Percentiles rank a stretch among this genome's conserved stretches.
Evolutionary conservation across 2,888 invertebrate species (phyloP).

Genomic region (Diarsia mendica): DNA sequence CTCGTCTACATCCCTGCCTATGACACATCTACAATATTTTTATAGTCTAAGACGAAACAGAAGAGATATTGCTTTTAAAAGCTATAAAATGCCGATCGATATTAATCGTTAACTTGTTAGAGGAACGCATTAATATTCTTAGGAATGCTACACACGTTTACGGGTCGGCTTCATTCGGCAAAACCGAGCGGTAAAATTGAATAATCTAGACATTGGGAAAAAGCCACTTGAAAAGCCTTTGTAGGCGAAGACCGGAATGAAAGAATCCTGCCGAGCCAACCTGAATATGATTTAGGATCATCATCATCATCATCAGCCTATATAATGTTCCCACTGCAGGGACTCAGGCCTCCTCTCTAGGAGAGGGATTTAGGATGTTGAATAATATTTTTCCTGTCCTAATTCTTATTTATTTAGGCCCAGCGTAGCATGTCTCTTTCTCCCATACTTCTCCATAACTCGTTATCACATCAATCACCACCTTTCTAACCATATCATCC

Average conservation of each 20-base stretch:
- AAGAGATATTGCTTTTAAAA: constrained; percentile 47
- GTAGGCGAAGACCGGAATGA: no score
- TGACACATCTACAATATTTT: constrained; percentile 40
- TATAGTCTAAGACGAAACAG: constrained; percentile 14
- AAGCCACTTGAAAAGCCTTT: neutral
- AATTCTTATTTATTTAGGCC: no score
- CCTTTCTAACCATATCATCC: neutral
- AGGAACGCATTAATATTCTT: constrained; percentile 43
- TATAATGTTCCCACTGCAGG: no score
- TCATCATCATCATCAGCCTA: no score
- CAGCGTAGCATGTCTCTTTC: no score
- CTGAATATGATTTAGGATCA: neutral
- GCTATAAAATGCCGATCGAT: constrained; percentile 52
- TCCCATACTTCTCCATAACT: neutral
- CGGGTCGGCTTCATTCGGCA: neutral
- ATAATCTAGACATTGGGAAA: neutral
- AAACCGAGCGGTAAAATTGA: neutral
- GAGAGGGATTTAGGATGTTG: no score
- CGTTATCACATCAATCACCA: neutral
- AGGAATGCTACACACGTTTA: neutral
- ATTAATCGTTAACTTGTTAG: constrained; percentile 54
- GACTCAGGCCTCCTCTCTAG: no score
- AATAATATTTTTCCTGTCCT: no score
- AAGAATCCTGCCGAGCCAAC: neutral
- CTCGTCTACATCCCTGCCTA: neutral